Evolutionary conservation across 1,140 invertebrate species (phyloP), one percentile per base, ranked within the genome.

Genomic region (Cherax destructor): DNA sequence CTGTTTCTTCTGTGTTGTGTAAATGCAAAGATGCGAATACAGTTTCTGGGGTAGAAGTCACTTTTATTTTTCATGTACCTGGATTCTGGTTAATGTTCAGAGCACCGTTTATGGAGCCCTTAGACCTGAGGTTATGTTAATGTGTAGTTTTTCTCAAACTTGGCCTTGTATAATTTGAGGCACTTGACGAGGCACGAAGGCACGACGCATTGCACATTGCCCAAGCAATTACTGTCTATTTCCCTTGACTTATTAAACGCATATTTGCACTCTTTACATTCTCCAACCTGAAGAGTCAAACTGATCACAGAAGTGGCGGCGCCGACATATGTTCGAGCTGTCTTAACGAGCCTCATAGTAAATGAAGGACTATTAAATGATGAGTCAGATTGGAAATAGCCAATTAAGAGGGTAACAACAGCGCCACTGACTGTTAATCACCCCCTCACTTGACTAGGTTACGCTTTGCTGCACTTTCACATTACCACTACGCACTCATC

Each of bases 371-470:
- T 24, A 74, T 74, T 30, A 74, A 30, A 74, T 74, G 69, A 74
- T 74, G 69, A 74, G 69, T 74, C 69, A 74, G 69, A 74, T 74
- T 74, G 69, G 69, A 11, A 74, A 74, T 30, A 74, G 69, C 69
- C 69, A 74, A 74, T 74, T 74, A 74, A 74, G n/a, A 74, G 5
- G 65, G n/a, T 74, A 74, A 74, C 69, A 74, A 74, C n/a, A 74
- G 21, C n/a, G 24, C n/a, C 24, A 74, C 7, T 74, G 69, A n/a
- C 69, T 74, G 16, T 74, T 74, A 74, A 74, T 74, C 69, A 30
- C 69, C 69, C n/a, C 30, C 65, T 6, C 13, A 21, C 13, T 30
- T 6, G 24, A 5, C n/a, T 5, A 3, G 24, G 69, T 6, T 21
- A 30, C 69, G n/a, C 69, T 74, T 30, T 41, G 69, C 69, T 30